Conservation (phyloP, 2,888 invertebrate species). For the Drosophila meridionalis region DNA sequence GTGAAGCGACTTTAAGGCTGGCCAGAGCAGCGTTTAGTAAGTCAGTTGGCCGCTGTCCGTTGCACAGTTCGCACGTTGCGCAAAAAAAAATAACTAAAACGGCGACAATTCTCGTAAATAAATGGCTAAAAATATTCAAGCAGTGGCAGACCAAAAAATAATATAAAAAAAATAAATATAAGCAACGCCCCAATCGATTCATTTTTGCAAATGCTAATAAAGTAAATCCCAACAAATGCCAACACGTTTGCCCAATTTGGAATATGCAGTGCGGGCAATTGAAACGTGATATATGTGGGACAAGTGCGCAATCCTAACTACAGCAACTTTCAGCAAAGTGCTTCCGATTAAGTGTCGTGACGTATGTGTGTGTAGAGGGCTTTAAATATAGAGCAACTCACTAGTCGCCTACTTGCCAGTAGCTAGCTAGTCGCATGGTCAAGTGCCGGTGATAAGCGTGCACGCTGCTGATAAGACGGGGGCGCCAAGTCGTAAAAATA, state of each 20-base stretch:
- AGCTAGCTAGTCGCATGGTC: constrained; percentile 37
- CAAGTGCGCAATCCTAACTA: constrained; percentile 46
- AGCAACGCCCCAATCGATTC: constrained; percentile 42
- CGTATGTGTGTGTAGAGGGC: constrained; percentile 6
- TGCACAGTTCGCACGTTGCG: constrained; percentile 71
- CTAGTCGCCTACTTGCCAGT: constrained; percentile 11
- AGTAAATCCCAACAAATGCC: constrained; percentile 55
- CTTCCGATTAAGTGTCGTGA: constrained; percentile 9
- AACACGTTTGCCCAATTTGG: constrained; percentile 67
- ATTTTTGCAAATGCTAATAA: constrained; percentile 24
- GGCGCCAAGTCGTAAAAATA: constrained; percentile 65
- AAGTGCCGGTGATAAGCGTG: constrained; percentile 69
- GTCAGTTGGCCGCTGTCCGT: constrained; percentile 71
- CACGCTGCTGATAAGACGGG: constrained; percentile 51
- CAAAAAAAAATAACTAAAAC: constrained; percentile 39
- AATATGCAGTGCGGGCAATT: constrained; percentile 47
- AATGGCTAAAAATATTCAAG: constrained; percentile 10
- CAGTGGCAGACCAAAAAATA: constrained; percentile 3
- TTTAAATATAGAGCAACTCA: constrained; percentile 8
- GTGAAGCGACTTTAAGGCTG: constrained; percentile 58
- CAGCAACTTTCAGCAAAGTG: constrained; percentile 17
- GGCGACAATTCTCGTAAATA: constrained; percentile 9
- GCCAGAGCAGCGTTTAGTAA: constrained; percentile 43
- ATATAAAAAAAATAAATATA: not conserved
- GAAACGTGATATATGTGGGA: constrained; percentile 71